Conservation (phyloP, 30 jellyfish, hydroid and myxozoan genomes). For the Hydractinia symbiolongicarpus region DNA sequence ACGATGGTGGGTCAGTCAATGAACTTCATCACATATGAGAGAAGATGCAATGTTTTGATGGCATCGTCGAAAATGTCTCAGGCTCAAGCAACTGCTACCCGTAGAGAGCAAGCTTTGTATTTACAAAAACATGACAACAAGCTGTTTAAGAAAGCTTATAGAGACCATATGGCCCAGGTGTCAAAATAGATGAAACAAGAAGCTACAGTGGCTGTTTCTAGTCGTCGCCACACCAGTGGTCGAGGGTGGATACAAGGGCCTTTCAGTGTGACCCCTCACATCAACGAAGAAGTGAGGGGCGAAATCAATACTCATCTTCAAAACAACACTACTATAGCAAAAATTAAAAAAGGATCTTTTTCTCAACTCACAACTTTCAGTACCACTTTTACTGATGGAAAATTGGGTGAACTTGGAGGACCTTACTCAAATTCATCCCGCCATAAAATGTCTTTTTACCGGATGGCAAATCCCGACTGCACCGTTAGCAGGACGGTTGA, state of each 20-base stretch:
- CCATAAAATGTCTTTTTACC: background rate
- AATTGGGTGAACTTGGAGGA: slow-evolving; percentile 11
- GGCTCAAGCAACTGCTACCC: no score
- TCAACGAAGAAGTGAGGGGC: slow-evolving; percentile 10
- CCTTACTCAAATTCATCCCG: background rate
- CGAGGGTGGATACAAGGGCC: background rate
- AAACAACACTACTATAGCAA: background rate
- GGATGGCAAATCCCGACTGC: background rate
- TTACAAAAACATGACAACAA: background rate
- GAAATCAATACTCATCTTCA: background rate
- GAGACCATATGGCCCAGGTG: background rate
- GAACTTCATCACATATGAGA: background rate
- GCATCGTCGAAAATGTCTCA: no score
- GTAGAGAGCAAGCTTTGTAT: background rate
- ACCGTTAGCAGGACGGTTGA: slow-evolving; percentile 9
- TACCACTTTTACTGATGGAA: background rate
- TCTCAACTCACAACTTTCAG: background rate
- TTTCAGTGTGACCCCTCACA: background rate
- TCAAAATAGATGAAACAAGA: background rate
- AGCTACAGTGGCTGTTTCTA: background rate
- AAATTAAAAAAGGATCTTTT: background rate
- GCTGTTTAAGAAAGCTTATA: background rate
- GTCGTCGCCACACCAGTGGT: no score
- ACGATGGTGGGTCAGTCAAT: background rate
- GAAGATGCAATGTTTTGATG: background rate